phyloP scores from a whole-genome alignment of 1,140 invertebrate genomes.

The Drosophila equinoxialis region DNA sequence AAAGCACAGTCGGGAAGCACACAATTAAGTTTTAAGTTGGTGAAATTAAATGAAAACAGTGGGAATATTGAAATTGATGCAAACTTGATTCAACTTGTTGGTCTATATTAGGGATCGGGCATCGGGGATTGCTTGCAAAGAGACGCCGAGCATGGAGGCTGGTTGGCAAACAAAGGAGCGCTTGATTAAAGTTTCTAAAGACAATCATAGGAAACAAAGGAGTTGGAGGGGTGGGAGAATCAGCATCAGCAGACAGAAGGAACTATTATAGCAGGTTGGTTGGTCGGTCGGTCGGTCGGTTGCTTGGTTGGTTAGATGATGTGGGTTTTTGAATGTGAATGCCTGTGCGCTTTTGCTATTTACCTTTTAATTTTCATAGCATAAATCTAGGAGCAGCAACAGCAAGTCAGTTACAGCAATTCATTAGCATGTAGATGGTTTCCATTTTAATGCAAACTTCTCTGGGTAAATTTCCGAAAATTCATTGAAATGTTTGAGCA shows the following conservation, averaged over 20 bases:
- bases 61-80: slow-evolving; percentile 81
- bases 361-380: slow-evolving; percentile 77
- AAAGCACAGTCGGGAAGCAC: slow-evolving; percentile 56
- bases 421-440: slow-evolving; percentile 65
- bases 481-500: slow-evolving; percentile 74
- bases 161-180: slow-evolving; percentile 66
- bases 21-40: slow-evolving; percentile 81
- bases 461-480: slow-evolving; percentile 64
- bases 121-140: not conserved
- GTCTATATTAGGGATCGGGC: not conserved
- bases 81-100: slow-evolving; percentile 63
- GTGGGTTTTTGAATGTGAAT: slow-evolving; percentile 17
- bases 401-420: slow-evolving; percentile 72
- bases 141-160: slow-evolving; percentile 11
- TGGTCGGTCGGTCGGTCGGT: not conserved
- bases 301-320: not conserved
- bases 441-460: slow-evolving; percentile 47
- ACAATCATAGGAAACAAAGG: not conserved
- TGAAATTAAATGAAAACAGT: slow-evolving; percentile 81
- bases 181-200: slow-evolving; percentile 71
- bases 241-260: not conserved
- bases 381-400: slow-evolving; percentile 61
- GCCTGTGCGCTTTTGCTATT: slow-evolving; percentile 46
- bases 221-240: not conserved
- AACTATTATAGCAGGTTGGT: slow-evolving; percentile 5